Conservation (phyloP, 2,113 vertebrate species). For the Bambusicola thoracicus region DNA sequence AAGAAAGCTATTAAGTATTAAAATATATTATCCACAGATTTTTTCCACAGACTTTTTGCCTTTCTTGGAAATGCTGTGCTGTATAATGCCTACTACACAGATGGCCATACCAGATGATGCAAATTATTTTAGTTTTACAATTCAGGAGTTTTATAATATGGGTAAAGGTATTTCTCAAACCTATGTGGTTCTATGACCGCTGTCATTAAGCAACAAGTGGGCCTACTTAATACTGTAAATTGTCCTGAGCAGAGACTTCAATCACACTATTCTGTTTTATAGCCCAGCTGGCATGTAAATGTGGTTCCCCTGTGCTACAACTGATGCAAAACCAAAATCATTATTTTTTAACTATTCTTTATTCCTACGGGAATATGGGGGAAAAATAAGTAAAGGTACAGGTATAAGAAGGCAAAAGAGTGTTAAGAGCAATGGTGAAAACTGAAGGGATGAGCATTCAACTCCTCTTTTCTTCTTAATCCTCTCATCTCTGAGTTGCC, state of each 20-base stretch:
- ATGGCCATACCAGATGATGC: not conserved
- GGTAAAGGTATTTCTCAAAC: not conserved
- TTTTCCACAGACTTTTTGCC: not conserved
- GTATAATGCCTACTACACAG: not conserved
- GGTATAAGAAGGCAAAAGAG: not conserved
- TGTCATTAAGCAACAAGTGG: not conserved
- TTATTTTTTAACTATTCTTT: not conserved
- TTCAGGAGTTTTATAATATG: not conserved
- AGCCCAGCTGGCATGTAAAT: not conserved
- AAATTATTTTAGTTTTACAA: not conserved
- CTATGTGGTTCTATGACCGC: not conserved
- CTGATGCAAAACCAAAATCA: not conserved
- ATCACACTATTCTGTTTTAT: not conserved
- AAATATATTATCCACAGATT: not conserved
- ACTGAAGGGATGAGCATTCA: not conserved
- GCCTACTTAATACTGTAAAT: not conserved
- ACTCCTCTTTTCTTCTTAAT: not conserved
- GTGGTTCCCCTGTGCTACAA: fast-evolving
- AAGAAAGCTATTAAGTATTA: not conserved
- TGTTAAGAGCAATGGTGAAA: not conserved
- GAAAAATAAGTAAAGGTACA: not conserved
- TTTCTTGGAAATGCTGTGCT: not conserved
- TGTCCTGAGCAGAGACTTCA: not conserved
- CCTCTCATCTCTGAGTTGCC: not conserved
- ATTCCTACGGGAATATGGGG: not conserved